A percentile compares a stretch with the other conserved stretches of the same genome.
Conservation (phyloP, 2,113 vertebrate genomes). For the Rattus norvegicus region GRCr8 NC_086023.1:146246501-146247000, state of each 20-base stretch:
- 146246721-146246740: background rate
- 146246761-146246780: background rate
- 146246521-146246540: background rate
- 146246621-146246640: background rate
- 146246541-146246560: background rate
- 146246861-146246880: slow-evolving; percentile 1
- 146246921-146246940: background rate
- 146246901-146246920: background rate
- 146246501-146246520: background rate
- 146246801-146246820: slow-evolving; percentile 47
- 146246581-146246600: slow-evolving; percentile 50
- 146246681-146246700: background rate
- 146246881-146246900: background rate
- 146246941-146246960: slow-evolving; percentile 46
- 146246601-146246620: slow-evolving; percentile 30
- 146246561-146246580: background rate
- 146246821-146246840: background rate
- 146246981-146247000: slow-evolving; percentile 39
- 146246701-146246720: slow-evolving; percentile 46
- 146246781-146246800: slow-evolving; percentile 2
- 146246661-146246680: slow-evolving; percentile 19
- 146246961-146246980: slow-evolving; percentile 21
- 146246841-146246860: background rate
- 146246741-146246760: background rate
- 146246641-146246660: slow-evolving; percentile 44